Conservation (phyloP, 2,888 invertebrate genomes). For the Pheosia tremula region DNA sequence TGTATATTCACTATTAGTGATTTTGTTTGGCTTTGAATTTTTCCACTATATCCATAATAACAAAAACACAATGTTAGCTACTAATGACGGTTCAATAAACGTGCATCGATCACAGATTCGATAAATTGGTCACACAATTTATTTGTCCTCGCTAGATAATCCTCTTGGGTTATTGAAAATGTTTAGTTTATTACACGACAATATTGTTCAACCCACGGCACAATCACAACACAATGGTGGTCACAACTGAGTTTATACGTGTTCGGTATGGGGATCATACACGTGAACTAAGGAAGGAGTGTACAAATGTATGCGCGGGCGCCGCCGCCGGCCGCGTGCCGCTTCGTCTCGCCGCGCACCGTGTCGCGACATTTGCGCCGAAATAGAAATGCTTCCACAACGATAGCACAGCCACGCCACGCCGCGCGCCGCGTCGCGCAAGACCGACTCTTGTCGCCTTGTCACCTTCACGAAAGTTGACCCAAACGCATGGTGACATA, state of each 20-base stretch:
- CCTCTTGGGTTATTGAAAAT: not conserved
- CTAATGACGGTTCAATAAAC: not conserved
- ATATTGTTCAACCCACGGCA: constrained; percentile 10
- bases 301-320: constrained; percentile 56
- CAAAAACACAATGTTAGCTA: not conserved
- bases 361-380: constrained; percentile 64
- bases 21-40: not conserved
- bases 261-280: constrained; percentile 62
- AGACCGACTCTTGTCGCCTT: constrained; percentile 33
- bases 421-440: constrained; percentile 46
- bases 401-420: constrained; percentile 31
- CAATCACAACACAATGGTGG: constrained; percentile 30
- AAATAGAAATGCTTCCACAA: constrained; percentile 71
- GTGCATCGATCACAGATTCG: not conserved
- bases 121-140: not conserved
- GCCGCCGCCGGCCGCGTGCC: constrained; percentile 58
- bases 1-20: not conserved
- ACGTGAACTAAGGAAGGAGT: constrained; percentile 69
- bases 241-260: constrained; percentile 52
- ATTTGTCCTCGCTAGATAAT: not conserved
- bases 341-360: constrained; percentile 49
- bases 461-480: constrained; percentile 39
- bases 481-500: constrained; percentile 4
- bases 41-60: not conserved
- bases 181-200: not conserved